phyloP scores from a whole-genome alignment of 2,113 vertebrate genomes.

The Phodopus roborovskii region DNA sequence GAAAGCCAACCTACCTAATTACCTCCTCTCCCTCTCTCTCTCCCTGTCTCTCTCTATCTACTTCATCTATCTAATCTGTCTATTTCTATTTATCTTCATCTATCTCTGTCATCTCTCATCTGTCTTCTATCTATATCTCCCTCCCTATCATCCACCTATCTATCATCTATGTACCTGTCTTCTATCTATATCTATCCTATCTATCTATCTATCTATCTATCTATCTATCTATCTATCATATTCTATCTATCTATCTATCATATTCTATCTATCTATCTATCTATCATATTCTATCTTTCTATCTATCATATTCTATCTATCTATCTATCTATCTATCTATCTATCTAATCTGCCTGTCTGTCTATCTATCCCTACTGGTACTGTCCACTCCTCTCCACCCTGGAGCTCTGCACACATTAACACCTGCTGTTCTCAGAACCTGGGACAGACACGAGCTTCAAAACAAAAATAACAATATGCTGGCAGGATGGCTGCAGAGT shows the following conservation, averaged over 20 bases:
- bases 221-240: no score
- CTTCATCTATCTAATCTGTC: background rate
- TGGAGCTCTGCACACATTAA: background rate
- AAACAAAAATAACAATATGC: background rate
- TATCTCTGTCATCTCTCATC: background rate
- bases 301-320: no score
- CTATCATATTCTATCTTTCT: background rate
- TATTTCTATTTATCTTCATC: background rate
- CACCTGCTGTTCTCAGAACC: background rate
- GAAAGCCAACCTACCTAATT: background rate
- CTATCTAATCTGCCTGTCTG: background rate
- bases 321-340: no score
- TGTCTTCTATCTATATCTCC: background rate
- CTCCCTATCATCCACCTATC: background rate
- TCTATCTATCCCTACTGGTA: background rate
- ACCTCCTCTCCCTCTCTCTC: background rate
- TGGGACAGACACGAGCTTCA: background rate
- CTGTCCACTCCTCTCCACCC: background rate
- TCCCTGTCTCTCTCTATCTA: no score
- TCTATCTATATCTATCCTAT: background rate
- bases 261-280: background rate
- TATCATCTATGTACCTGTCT: background rate
- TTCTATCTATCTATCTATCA: background rate
- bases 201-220: background rate
- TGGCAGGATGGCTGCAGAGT: background rate